Evolutionary conservation across 2,113 vertebrate species (phyloP), one percentile per base, ranked within the genome.

Genomic region (Labeo catla): DNA sequence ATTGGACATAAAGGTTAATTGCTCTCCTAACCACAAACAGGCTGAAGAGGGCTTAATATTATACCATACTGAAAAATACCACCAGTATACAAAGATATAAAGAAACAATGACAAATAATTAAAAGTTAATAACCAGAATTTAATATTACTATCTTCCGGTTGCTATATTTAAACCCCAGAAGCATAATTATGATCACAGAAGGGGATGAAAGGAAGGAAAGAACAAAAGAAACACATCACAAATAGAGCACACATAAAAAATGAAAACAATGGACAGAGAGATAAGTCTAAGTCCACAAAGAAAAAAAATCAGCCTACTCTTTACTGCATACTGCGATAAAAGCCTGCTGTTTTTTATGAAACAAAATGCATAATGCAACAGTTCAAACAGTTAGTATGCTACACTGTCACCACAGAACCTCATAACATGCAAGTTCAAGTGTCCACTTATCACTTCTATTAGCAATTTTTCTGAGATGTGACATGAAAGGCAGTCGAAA

Each of bases 141-240:
- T 19, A 81, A 81, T 50, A 68, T 16, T 50, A 39, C 34, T 11
- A 5, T 76, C 19, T 23, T 65, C 2, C 4, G 39, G 21, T 61
- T 68, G 80, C 13, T 50, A 68, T 4, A 28, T 82, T 21, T 28
- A 19, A 59, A 59, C 16, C 76, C 79, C 59, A 81, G 63, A 82
- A 82, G 61, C 9, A 34, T 36, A 82, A 68, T 68, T 68, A 82
- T 52, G 6, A 68, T 68, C 45, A 36, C 61, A 68, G 43, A 68
- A 82, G 80, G 13, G 39, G 54, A 34, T 16, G 8, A 81, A 66
- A 81, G 12, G 23, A 81, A 49, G 7, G 4, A 82, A 65, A 68
- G 8, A 82, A 82, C 59, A 68, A 82, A 50, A 68, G 4, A 82
- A 66, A 47, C 23, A 28, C 72, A 15, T 21, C 70, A 52, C n/a